Evolutionary conservation across 1,140 invertebrate genomes (phyloP).

Genomic region (Pentalonia nigronervosa): DNA sequence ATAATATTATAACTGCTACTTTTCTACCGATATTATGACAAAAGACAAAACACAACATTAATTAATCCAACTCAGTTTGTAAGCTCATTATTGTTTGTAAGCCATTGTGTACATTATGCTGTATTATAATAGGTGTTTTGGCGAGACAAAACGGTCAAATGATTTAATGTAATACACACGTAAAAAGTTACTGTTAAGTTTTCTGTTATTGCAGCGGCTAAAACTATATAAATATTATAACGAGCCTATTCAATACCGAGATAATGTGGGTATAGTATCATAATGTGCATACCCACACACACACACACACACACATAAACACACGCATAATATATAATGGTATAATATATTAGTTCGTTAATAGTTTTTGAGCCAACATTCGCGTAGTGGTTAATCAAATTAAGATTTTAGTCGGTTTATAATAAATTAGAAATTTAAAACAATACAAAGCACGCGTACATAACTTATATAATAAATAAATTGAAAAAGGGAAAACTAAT

Average conservation of each 20-base stretch:
- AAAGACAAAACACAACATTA: background rate
- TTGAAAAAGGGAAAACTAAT: conserved; percentile 12
- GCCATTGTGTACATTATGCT: background rate
- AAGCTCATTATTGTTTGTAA: background rate
- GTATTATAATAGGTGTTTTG: background rate
- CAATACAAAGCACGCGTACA: background rate
- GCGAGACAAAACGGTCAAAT: background rate
- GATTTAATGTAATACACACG: background rate
- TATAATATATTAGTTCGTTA: conserved; percentile 20
- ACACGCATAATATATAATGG: background rate
- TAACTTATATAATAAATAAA: background rate
- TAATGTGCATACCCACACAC: background rate
- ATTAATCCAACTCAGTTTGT: background rate
- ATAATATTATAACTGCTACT: background rate
- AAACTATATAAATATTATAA: background rate
- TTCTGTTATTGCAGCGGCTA: background rate
- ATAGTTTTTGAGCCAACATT: conserved; percentile 20
- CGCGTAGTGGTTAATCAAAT: background rate
- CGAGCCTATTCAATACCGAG: background rate
- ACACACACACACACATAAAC: background rate
- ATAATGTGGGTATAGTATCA: background rate
- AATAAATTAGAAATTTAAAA: conserved; percentile 8
- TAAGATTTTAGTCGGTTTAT: background rate
- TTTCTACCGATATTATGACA: background rate
- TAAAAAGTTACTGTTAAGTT: background rate